phyloP scores from a whole-genome alignment of 64 coral and sea anemone species.

The Stichodactyla helianthus region DNA sequence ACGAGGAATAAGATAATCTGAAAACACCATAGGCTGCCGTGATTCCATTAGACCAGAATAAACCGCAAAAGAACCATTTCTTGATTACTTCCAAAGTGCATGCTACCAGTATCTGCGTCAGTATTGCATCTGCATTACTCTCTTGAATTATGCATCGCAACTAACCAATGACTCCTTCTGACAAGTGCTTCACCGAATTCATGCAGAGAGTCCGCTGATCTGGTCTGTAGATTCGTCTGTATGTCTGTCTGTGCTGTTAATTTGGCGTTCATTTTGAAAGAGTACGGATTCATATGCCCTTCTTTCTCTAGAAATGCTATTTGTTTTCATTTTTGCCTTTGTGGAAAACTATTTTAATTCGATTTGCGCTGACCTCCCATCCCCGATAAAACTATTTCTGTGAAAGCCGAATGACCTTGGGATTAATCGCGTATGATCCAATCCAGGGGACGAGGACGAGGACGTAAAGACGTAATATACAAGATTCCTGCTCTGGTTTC shows the following conservation, averaged over 20 bases:
- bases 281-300: too few relatives aligned
- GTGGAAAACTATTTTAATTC: not conserved
- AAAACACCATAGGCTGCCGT: not conserved
- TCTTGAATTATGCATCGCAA: not conserved
- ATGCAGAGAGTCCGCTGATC: not conserved
- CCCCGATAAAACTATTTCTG: too few relatives aligned
- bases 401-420: too few relatives aligned
- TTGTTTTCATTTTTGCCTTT: not conserved
- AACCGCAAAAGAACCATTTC: too few relatives aligned
- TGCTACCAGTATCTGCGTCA: not conserved
- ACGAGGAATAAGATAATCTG: not conserved
- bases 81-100: not conserved
- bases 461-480: not conserved
- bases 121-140: not conserved
- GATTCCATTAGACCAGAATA: not conserved
- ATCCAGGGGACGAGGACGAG: not conserved
- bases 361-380: not conserved
- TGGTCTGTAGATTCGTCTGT: not conserved
- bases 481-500: not conserved
- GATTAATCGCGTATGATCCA: too few relatives aligned
- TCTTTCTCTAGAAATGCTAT: not conserved
- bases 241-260: not conserved
- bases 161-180: not conserved
- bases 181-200: not conserved
- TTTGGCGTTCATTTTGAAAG: too few relatives aligned